Base-by-base conservation (phyloP, 2,888 invertebrate genomes). In the Drosophila cognata region DNA sequence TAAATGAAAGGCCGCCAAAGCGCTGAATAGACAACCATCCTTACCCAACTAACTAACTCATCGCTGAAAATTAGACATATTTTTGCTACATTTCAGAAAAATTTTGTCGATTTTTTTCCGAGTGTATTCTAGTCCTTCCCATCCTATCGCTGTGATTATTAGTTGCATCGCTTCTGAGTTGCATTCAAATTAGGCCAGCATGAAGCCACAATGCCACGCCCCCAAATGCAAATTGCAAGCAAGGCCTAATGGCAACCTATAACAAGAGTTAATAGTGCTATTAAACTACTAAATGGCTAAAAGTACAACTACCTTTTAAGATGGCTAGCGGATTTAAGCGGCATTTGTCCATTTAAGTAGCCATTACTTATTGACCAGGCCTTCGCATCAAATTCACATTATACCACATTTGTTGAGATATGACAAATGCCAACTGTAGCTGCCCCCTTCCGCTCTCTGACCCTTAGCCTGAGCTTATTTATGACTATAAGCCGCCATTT, bases 401-500 rank as follows among this genome's bases (percentile, higher is more conserved):
- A 79, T 13, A 71, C 36, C 63, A 64, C 72, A 76, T 70, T 79
- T 64, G 60, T 66, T 55, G 64, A 36, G 53, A 63, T 43, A 51
- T 74, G 74, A 74, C 65, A 74, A 62, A 67, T 57, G 43, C 43
- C 64, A 46, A 51, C 16, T 46, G 38, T 25, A 18, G 25, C 8
- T 33, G 6, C n/a, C 25, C 56, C 50, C 7, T 16, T 31, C 6
- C 13, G 3, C 11, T n/a, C 25, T 33, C 7, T 41, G n/a, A 43
- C 18, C 33, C 6, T 35, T 6, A 46, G 46, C 58, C 68, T 58
- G 38, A 29, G 36, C 56, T 55, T 68, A 78, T 81, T 84, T 84
- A 84, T 84, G 89, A 67, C 25, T 79, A 81, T 84, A 84, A 87
- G 76, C 79, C 77, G 59, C 84, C 73, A 79, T 84, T 71, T 87